Conservation (phyloP, 2,113 vertebrate species). For the Hirundichthys speculiger region DNA sequence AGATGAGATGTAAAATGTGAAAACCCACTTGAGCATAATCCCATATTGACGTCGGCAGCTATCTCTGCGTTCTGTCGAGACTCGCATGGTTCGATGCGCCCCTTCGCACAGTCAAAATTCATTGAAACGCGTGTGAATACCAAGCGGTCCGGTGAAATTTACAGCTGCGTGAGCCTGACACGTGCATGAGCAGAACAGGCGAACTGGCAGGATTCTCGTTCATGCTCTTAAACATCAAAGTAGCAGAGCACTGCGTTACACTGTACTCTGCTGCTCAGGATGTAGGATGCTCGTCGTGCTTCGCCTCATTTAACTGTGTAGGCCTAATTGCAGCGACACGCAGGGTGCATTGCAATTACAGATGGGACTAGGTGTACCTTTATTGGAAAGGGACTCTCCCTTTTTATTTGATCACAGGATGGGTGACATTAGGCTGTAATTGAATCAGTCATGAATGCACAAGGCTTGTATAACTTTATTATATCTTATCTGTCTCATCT, state of each 20-base stretch:
- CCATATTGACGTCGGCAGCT: constrained; percentile 52
- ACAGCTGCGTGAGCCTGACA: neutral
- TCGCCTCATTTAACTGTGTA: constrained; percentile 17
- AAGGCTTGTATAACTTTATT: constrained; percentile 56
- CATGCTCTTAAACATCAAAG: neutral
- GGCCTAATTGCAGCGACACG: constrained; percentile 36
- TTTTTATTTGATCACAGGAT: constrained; percentile 53
- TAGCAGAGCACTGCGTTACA: constrained; percentile 19
- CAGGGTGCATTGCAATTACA: constrained; percentile 30
- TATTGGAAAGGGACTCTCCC: constrained; percentile 34
- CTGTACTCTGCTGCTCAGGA: neutral
- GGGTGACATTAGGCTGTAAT: constrained; percentile 48
- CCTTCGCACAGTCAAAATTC: constrained; percentile 7
- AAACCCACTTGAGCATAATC: constrained; percentile 65
- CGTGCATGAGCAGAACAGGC: constrained; percentile 8
- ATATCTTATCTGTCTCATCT: constrained; percentile 58
- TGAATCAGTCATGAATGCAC: constrained; percentile 46
- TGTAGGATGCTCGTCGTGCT: constrained; percentile 24
- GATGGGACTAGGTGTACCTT: constrained; percentile 10
- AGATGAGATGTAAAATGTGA: constrained; percentile 62
- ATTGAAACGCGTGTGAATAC: constrained; percentile 7
- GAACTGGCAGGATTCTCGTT: constrained; percentile 34
- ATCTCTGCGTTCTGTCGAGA: constrained; percentile 24
- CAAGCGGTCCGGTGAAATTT: constrained; percentile 26
- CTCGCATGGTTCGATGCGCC: constrained; percentile 22